Percentiles rank a stretch among this genome's conserved stretches.
Evolutionary conservation across 2,888 invertebrate species (phyloP).

Genomic region (Athripsodes cinereus): DNA sequence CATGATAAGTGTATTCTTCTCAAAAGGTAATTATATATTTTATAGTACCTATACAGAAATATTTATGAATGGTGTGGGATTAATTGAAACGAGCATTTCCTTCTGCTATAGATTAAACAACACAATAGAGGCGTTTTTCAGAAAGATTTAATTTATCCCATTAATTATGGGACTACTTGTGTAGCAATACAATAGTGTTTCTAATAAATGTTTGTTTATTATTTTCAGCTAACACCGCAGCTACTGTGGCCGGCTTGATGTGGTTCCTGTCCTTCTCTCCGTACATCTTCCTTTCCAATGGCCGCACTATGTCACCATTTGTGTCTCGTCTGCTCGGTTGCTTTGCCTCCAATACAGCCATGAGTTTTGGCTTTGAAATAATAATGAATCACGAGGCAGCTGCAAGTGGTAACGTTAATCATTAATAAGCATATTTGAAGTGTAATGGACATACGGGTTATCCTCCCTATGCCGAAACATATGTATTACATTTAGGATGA

Average conservation of each 20-base stretch:
- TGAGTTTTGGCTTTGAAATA: slow-evolving; percentile 72
- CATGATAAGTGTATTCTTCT: slow-evolving; percentile 73
- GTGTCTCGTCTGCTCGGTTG: slow-evolving; percentile 57
- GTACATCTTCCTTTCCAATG: slow-evolving; percentile 59
- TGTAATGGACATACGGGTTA: too few relatives aligned
- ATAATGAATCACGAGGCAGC: slow-evolving; percentile 66
- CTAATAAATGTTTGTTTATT: too few relatives aligned
- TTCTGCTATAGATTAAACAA: too few relatives aligned
- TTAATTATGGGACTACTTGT: too few relatives aligned
- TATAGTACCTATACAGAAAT: too few relatives aligned
- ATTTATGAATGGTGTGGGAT: too few relatives aligned
- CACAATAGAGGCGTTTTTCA: too few relatives aligned
- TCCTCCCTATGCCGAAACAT: not conserved
- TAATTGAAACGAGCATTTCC: too few relatives aligned
- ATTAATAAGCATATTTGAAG: too few relatives aligned
- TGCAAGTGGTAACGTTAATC: slow-evolving; percentile 64
- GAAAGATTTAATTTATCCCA: too few relatives aligned
- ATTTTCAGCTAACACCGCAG: slow-evolving; percentile 67
- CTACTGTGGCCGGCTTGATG: slow-evolving; percentile 66
- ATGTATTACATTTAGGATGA: too few relatives aligned
- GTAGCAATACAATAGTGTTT: too few relatives aligned
- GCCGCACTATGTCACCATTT: slow-evolving; percentile 57
- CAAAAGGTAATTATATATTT: slow-evolving; percentile 53
- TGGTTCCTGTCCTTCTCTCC: slow-evolving; percentile 75
- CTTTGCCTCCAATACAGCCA: slow-evolving; percentile 69